Evolutionary conservation across 2,113 vertebrate genomes (phyloP).

Genomic region (Gavia stellata): DNA sequence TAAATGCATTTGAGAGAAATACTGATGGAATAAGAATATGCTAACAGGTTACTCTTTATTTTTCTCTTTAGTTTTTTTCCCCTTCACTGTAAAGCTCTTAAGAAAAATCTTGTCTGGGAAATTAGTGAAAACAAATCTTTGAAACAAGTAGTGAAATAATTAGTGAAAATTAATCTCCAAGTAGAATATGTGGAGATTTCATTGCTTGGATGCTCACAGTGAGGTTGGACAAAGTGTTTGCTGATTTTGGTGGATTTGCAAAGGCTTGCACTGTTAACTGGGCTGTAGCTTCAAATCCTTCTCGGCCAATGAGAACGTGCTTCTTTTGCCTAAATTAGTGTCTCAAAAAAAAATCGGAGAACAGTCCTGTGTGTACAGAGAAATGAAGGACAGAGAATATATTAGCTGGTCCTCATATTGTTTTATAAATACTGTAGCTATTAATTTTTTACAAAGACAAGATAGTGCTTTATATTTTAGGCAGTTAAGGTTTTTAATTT

Average conservation of each 20-base stretch:
- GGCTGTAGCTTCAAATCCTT: neutral
- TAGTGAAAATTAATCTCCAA: neutral
- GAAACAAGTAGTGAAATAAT: neutral
- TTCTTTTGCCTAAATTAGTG: neutral
- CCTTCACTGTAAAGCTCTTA: neutral
- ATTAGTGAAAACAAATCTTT: neutral
- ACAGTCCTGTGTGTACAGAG: neutral
- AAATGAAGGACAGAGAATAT: neutral
- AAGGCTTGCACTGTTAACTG: neutral
- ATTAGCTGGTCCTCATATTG: neutral
- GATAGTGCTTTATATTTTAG: conserved; percentile 46
- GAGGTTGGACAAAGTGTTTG: neutral
- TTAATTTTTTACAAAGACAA: conserved; percentile 53
- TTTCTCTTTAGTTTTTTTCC: neutral
- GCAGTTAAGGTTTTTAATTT: conserved; percentile 54
- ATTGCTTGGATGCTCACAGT: neutral
- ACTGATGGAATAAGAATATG: neutral
- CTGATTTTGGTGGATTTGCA: neutral
- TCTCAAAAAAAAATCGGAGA: neutral
- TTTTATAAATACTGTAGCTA: conserved; percentile 43
- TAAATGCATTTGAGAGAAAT: neutral
- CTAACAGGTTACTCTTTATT: neutral
- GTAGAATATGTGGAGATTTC: too few relatives aligned
- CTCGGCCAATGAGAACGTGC: neutral
- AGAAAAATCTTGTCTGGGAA: neutral